Percentiles rank a stretch among this genome's conserved stretches.
Conservation (phyloP, 2,888 invertebrate genomes). For the Antitype chi region DNA sequence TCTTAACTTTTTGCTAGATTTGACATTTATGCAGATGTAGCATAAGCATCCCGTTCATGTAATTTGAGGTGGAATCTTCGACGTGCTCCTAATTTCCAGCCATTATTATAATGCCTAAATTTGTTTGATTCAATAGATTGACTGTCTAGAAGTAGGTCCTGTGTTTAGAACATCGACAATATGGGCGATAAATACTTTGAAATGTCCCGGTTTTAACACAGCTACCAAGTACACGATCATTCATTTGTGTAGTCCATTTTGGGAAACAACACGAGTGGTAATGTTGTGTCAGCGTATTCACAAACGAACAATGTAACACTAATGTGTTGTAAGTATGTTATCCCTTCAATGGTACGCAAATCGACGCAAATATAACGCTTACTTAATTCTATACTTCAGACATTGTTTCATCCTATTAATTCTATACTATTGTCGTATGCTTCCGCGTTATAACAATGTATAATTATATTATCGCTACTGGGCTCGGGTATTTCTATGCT, state of each 20-base stretch:
- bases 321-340: slow-evolving; percentile 88
- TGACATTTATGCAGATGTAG: slow-evolving; percentile 80
- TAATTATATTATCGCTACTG: slow-evolving; percentile 86
- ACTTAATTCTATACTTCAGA: slow-evolving; percentile 85
- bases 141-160: slow-evolving; percentile 86
- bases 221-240: slow-evolving; percentile 76
- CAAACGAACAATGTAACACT: slow-evolving; percentile 83
- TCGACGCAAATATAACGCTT: slow-evolving; percentile 87
- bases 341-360: slow-evolving; percentile 85
- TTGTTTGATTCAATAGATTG: slow-evolving; percentile 82
- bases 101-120: slow-evolving; percentile 78
- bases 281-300: slow-evolving; percentile 79
- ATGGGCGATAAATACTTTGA: slow-evolving; percentile 71
- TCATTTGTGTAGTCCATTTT: slow-evolving; percentile 83
- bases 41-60: slow-evolving; percentile 76
- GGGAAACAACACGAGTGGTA: slow-evolving; percentile 81
- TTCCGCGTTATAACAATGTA: slow-evolving; percentile 89
- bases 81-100: slow-evolving; percentile 67
- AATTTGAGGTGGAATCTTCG: slow-evolving; percentile 59
- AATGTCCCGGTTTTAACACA: slow-evolving; percentile 69
- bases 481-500: slow-evolving; percentile 91
- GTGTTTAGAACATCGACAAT: slow-evolving; percentile 82
- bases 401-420: slow-evolving; percentile 87
- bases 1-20: slow-evolving; percentile 82
- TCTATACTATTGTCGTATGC: slow-evolving; percentile 89